A percentile compares a stretch with the other conserved stretches of the same genome.
Evolutionary conservation across 35 echinoderm and acorn worm genomes (phyloP).

Genomic region (Heliocidaris tuberculata): DNA sequence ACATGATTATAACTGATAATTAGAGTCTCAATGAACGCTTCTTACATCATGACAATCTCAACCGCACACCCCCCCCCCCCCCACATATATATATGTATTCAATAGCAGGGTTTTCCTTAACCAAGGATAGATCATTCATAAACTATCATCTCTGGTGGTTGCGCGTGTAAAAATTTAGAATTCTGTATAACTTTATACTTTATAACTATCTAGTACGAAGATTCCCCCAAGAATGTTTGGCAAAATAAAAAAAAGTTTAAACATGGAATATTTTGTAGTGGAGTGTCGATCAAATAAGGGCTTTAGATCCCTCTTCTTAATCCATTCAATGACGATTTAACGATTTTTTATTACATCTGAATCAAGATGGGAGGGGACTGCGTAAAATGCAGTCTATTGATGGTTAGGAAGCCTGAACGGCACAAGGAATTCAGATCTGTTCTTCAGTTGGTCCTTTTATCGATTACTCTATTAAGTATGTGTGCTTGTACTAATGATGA

Average conservation of each 20-base stretch:
- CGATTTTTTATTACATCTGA: neutral
- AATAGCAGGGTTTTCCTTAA: no score
- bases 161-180: no score
- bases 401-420: neutral
- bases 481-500: neutral
- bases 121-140: no score
- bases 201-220: no score
- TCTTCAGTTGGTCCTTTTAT: neutral
- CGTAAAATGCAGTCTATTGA: neutral
- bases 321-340: neutral
- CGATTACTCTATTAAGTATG: neutral
- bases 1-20: no score
- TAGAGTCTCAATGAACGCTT: no score
- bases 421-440: neutral
- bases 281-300: neutral
- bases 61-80: no score
- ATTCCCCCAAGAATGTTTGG: no score
- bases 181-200: no score
- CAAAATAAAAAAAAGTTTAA: neutral
- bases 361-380: neutral
- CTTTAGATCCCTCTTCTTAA: neutral
- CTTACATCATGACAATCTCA: no score
- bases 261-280: neutral
- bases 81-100: no score
- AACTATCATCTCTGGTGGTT: no score